Evolutionary conservation across 2,797 vertebrate species (phyloP).

Genomic region (Lemur catta): DNA sequence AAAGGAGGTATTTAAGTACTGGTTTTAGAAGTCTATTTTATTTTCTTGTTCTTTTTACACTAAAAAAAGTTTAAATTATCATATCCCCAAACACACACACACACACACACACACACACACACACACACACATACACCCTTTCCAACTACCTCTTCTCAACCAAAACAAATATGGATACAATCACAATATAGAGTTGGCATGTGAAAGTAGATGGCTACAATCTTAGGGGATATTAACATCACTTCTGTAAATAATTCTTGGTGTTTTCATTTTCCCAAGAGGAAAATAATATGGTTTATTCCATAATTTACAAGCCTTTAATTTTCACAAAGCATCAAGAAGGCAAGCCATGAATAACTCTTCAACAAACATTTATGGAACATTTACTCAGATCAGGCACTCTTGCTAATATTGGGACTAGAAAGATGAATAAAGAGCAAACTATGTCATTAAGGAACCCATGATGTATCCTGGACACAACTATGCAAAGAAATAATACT

Average conservation of each 20-base stretch:
- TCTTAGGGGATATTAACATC: neutral
- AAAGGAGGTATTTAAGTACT: constrained; percentile 21
- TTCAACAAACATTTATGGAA: neutral
- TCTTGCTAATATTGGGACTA: neutral
- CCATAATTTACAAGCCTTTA: neutral
- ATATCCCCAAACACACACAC: neutral
- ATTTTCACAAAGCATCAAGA: constrained; percentile 11
- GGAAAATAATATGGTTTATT: neutral
- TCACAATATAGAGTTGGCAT: neutral
- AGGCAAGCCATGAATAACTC: neutral
- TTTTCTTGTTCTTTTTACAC: neutral
- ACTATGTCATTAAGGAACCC: neutral
- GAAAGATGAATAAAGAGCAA: neutral
- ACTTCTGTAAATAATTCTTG: neutral
- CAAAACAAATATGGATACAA: neutral
- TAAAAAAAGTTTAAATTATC: neutral
- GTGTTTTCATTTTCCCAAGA: neutral
- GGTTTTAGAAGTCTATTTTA: neutral
- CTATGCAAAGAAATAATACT: neutral
- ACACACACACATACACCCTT: neutral
- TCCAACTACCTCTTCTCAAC: neutral
- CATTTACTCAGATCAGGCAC: neutral
- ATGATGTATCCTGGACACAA: neutral
- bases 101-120: too few species aligned
- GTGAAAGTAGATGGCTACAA: neutral